phyloP scores from a whole-genome alignment of 1,140 invertebrate species.

The Thrips palmi region DNA sequence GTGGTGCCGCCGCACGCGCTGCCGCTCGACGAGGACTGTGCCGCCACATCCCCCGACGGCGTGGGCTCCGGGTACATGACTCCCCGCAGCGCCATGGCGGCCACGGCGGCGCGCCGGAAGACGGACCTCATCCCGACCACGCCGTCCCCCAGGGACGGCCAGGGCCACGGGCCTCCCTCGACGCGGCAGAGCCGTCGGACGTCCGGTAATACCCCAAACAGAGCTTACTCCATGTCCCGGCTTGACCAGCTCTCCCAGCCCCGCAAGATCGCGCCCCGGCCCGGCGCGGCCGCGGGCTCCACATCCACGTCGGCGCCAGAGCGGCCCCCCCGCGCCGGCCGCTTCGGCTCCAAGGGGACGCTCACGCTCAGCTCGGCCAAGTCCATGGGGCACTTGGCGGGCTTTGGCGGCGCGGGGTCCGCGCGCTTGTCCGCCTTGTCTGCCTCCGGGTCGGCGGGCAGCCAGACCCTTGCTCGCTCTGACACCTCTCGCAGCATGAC shows the following conservation, averaged over 20 bases:
- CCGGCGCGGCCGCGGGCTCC: constrained; percentile 20
- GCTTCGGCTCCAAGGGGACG: no score
- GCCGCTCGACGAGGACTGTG: no score
- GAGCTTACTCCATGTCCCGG: constrained; percentile 80
- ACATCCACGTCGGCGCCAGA: constrained; percentile 9
- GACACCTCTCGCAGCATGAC: constrained; percentile 34
- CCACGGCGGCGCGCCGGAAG: constrained; percentile 42
- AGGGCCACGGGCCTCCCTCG: constrained; percentile 30
- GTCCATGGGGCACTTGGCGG: constrained; percentile 22
- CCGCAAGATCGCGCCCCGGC: constrained; percentile 30
- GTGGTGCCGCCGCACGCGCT: no score
- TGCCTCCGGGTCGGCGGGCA: no score
- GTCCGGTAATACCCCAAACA: constrained; percentile 25
- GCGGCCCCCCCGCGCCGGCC: constrained; percentile 19
- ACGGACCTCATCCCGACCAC: constrained; percentile 80
- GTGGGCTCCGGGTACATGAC: constrained; percentile 1
- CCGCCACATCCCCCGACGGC: no score
- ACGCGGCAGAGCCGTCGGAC: constrained; percentile 3
- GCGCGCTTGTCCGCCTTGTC: constrained; percentile 10
- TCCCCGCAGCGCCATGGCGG: constrained; percentile 9
- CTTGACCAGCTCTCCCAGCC: constrained; percentile 68
- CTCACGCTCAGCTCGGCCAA: no score
- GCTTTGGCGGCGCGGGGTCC: constrained; percentile 10
- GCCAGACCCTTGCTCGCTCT: constrained; percentile 22
- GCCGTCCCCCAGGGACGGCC: constrained; percentile 45